Evolutionary conservation across 2,797 vertebrate genomes (phyloP), one percentile per base, ranked within the genome.

Genomic region (Sorex maritimensis): DNA sequence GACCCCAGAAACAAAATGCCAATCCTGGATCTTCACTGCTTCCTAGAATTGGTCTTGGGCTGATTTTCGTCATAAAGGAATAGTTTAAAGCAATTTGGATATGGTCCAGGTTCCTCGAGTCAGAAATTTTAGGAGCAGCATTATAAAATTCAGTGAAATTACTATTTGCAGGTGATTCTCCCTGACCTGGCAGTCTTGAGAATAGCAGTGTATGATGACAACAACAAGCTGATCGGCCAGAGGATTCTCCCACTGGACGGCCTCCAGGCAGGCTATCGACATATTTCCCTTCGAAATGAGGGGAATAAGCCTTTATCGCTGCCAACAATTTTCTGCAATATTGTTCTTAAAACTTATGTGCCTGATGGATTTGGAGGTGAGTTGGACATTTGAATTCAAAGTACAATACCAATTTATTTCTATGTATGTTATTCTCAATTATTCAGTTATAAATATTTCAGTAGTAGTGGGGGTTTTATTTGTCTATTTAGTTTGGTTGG

Each of bases 331-430:
- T 99, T 99, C 98, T 99, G 99, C 98, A 99, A 99, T 97, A 99
- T 99, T 97, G 99, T 99, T 92, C 99, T 99, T 80, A 99, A 99
- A 98, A 99, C 99, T 74, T 99, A 99, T 0, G 99, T 99, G 94
- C 99, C 99, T 88, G 99, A 99, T 80, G 99, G 99, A 44, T 99
- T 99, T 81, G 99, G 99, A 98, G 99, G 99, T 99, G 98, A 99
- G 98, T 58, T 2, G 30, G 95, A 89, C 49, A 58, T 79, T 34
- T 86, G 5, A 11, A 58, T 89, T 2, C 0, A 14, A 67, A 68
- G 69, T 80, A 44, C 23, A 2, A 34, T 58, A 9, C 13, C 69
- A 38, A 11, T 87, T 5, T 75, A 28, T 46, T 1, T 72, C 2
- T 49, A 1, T 67, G 0, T 75, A 11, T 44, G 3, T 58, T 14